Conservation (phyloP, 1,140 invertebrate species). For the Tetramorium simillimum region DNA sequence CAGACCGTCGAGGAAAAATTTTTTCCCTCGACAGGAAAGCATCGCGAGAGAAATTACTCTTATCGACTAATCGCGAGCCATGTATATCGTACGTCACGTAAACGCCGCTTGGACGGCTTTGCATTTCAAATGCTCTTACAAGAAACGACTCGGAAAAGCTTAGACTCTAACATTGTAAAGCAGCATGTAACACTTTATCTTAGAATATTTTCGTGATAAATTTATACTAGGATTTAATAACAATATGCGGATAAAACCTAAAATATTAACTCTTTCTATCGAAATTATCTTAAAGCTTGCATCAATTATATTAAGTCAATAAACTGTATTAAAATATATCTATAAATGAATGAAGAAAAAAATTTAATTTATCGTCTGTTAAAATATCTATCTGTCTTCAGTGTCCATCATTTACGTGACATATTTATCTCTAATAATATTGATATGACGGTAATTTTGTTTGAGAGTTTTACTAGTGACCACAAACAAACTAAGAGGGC, state of each 20-base stretch:
- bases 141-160: slow-evolving; percentile 34
- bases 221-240: not conserved
- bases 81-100: slow-evolving; percentile 46
- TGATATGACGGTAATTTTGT: not conserved
- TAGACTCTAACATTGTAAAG: not conserved
- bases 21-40: not conserved
- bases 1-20: not conserved
- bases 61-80: slow-evolving; percentile 43
- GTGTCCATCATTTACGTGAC: no score
- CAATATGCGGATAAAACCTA: not conserved
- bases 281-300: not conserved
- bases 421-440: no score
- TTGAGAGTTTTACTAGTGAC: not conserved
- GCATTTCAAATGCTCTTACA: slow-evolving; percentile 38
- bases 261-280: not conserved
- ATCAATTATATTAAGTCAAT: not conserved
- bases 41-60: slow-evolving; percentile 33
- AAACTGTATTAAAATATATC: not conserved
- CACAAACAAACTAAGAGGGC: no score
- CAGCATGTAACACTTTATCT: slow-evolving; percentile 6
- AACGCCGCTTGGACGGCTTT: slow-evolving; percentile 3
- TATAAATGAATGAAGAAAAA: not conserved
- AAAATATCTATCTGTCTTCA: no score
- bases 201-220: not conserved
- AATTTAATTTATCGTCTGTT: not conserved